Base-by-base conservation (phyloP, 2,888 invertebrate genomes). In the Toxonevra muliebris region DNA sequence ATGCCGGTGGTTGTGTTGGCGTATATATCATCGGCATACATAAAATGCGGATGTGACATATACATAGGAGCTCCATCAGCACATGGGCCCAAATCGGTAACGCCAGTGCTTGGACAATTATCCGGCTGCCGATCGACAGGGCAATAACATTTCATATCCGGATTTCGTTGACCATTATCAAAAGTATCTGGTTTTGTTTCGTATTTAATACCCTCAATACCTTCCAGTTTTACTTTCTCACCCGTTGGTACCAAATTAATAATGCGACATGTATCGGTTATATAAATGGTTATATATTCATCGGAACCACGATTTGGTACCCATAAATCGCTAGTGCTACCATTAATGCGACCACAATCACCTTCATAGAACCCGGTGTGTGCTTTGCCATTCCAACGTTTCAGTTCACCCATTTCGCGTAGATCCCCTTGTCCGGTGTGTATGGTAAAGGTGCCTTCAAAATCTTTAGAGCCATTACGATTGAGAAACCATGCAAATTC, bases 401-500 rank as follows among this genome's bases (percentile, higher is more conserved):
- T 88, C 1, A 95, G 79, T 66, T 89, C 86, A 15, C 93, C 94
- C 65, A 94, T 86, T 71, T 89, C 85, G 0, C 86, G 84, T 59
- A 94, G 87, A 77, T 92, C 89, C 0, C 84, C 80, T 0, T 85
- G 86, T 0, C 95, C 95, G 0, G 93, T 93, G 72, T 89, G 88
- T 87, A 95, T 91, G 48, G 90, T 91, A 77, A 91, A 93, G 0
- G 87, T 84, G 0, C 95, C 95, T 80, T 95, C 95, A 77, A 88
- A 93, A 0, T 88, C 87, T 19, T 87, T 83, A 0, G 93, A 92
- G 11, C 87, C 88, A 81, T 95, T 95, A 73, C 94, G 89, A 91
- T 93, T 85, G 13, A 84, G 86, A 80, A 96, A 95, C 92, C 95
- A 94, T 0, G 92, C 96, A 83, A 97, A 96, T 74, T 89, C 91